Evolutionary conservation across 2,113 vertebrate genomes (phyloP).

Genomic region (Tenrec ecaudatus): DNA sequence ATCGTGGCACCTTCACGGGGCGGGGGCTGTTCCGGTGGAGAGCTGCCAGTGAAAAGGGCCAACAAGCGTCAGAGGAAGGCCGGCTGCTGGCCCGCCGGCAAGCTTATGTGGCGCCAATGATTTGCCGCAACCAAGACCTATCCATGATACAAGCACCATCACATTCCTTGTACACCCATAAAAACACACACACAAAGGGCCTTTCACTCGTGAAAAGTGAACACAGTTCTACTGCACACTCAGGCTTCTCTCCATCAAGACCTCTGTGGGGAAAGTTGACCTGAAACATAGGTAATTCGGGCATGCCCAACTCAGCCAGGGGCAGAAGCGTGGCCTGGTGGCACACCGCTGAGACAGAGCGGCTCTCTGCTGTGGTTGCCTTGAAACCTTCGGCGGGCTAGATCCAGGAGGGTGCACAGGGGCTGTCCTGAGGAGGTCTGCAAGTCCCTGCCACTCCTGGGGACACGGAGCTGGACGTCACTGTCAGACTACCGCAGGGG

Average conservation of each 20-base stretch:
- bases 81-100: not conserved
- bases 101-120: not conserved
- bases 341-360: too few species aligned
- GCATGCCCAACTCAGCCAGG: too few species aligned
- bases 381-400: not conserved
- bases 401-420: not conserved
- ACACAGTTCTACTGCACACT: not conserved
- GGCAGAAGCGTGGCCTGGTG: not conserved
- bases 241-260: not conserved
- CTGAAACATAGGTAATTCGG: not conserved
- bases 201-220: not conserved
- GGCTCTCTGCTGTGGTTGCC: too few species aligned
- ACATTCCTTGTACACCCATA: not conserved
- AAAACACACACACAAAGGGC: not conserved
- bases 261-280: not conserved
- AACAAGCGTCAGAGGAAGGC: slow-evolving; percentile 42
- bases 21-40: slow-evolving; percentile 96
- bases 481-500: too few species aligned
- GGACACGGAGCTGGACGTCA: too few species aligned
- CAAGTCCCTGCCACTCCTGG: too few species aligned
- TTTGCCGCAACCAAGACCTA: slow-evolving; percentile 42
- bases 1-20: slow-evolving; percentile 97
- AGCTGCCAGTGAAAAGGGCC: slow-evolving; percentile 84
- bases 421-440: too few species aligned
- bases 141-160: not conserved